Conservation (phyloP, 2,888 invertebrate species). For the Mystacides longicornis region DNA sequence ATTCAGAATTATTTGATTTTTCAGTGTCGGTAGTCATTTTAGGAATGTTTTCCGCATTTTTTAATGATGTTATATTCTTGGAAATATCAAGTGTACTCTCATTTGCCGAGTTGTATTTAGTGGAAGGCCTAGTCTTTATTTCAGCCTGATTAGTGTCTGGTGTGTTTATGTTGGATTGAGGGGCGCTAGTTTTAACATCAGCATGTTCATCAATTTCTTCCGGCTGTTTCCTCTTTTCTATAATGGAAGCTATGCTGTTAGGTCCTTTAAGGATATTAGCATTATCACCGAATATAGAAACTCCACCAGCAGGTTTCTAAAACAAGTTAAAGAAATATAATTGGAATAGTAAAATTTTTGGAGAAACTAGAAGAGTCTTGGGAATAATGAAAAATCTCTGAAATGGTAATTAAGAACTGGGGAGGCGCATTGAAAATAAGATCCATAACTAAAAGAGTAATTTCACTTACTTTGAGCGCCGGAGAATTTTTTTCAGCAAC, state of each 20-base stretch:
- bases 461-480: background rate
- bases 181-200: background rate
- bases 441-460: background rate
- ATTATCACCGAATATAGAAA: constrained; percentile 49
- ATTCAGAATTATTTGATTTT: background rate
- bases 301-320: constrained; percentile 56
- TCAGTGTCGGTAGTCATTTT: background rate
- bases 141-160: background rate
- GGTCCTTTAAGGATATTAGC: constrained; percentile 30
- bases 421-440: too few species aligned
- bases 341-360: too few species aligned
- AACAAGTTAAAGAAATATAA: constrained; percentile 25
- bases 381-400: too few species aligned
- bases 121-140: background rate
- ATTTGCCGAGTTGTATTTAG: background rate
- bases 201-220: constrained; percentile 31
- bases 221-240: constrained; percentile 36
- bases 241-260: constrained; percentile 40
- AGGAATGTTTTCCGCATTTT: background rate
- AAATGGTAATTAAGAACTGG: too few species aligned
- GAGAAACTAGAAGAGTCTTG: too few species aligned
- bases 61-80: background rate
- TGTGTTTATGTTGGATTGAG: too few species aligned
- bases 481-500: background rate
- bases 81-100: background rate